Evolutionary conservation across 2,888 invertebrate genomes (phyloP).

Genomic region (Amaurobius ferox): DNA sequence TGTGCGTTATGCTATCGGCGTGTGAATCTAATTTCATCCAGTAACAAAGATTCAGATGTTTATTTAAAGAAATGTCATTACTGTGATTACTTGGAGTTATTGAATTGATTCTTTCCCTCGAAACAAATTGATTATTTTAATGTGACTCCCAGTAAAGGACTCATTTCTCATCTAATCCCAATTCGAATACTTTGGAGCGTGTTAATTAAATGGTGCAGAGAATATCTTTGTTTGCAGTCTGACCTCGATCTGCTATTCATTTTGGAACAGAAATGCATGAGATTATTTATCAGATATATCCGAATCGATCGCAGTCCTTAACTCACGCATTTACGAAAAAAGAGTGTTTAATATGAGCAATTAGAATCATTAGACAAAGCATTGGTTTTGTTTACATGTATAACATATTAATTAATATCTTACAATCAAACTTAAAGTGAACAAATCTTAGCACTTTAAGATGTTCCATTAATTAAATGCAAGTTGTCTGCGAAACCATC

Average conservation of each 20-base stretch:
- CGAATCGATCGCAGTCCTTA: neutral
- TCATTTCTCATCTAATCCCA: neutral
- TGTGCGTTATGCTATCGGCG: no score
- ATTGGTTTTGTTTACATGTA: no score
- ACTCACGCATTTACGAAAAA: no score
- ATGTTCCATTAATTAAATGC: no score
- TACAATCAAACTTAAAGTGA: no score
- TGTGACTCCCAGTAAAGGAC: neutral
- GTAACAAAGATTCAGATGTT: neutral
- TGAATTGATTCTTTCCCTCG: neutral
- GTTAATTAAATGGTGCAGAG: neutral
- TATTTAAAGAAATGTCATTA: neutral
- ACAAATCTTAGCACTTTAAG: no score
- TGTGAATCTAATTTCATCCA: no score
- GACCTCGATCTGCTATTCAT: neutral
- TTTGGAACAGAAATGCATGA: neutral
- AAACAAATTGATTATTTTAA: neutral
- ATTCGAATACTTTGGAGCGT: neutral
- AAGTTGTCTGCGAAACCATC: no score
- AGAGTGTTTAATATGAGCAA: no score
- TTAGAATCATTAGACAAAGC: no score
- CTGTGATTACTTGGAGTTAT: neutral
- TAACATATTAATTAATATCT: no score
- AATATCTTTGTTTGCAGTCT: neutral
- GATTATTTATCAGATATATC: neutral